Conservation (phyloP, 2,797 vertebrate genomes). For the Catostomus latipinnis region DNA sequence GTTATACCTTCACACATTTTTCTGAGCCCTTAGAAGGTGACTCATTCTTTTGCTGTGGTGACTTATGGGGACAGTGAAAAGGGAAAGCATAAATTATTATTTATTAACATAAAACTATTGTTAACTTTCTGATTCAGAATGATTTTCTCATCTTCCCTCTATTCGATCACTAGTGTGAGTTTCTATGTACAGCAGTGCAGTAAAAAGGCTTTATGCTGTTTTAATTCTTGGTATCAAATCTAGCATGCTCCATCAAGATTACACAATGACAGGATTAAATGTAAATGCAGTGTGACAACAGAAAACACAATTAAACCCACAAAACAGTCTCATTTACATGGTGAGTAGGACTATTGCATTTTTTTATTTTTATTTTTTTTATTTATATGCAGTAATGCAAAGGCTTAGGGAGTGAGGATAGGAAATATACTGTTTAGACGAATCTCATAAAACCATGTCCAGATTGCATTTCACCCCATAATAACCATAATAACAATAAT, state of each 20-base stretch:
- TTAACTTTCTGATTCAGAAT: background rate
- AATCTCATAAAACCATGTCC: background rate
- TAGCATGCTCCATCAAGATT: conserved; percentile 21
- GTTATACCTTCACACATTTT: background rate
- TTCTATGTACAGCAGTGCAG: background rate
- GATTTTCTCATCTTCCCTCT: background rate
- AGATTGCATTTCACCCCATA: background rate
- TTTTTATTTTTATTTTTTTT: too few species aligned
- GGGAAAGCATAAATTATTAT: background rate
- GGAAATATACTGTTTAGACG: background rate
- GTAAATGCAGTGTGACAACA: conserved; percentile 3
- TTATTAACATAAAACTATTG: background rate
- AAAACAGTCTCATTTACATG: conserved; percentile 1
- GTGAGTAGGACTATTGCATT: background rate
- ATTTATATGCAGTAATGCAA: background rate
- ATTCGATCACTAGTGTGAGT: conserved; percentile 1
- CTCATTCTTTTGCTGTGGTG: background rate
- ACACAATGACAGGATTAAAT: conserved; percentile 40
- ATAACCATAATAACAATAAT: background rate
- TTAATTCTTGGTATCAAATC: conserved; percentile 14
- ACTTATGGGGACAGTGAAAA: background rate
- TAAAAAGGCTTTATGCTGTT: background rate
- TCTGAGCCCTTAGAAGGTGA: background rate
- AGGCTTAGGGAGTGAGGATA: background rate
- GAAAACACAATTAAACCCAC: conserved; percentile 17